Evolutionary conservation across 2,797 vertebrate species (phyloP).

Genomic region (Pseudomugil tenellus): DNA sequence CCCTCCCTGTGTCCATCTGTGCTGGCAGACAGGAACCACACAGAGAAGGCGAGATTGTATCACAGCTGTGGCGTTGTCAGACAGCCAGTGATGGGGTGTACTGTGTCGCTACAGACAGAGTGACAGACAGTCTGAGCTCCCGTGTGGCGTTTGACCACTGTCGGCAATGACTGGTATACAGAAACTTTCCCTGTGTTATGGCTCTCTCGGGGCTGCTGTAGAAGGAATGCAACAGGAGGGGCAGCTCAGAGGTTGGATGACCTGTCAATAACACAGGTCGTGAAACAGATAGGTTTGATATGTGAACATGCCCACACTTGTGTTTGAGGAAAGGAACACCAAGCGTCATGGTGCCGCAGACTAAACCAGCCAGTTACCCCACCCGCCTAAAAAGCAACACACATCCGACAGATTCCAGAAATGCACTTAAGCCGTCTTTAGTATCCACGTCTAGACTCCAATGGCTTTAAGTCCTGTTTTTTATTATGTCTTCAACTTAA

Average conservation of each 20-base stretch:
- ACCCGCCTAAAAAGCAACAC: slow-evolving; percentile 62
- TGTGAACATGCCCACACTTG: slow-evolving; percentile 78
- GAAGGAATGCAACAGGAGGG: slow-evolving; percentile 68
- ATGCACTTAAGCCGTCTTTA: slow-evolving; percentile 72
- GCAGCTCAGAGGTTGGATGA: slow-evolving; percentile 52
- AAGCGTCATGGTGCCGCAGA: slow-evolving; percentile 22
- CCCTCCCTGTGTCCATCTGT: slow-evolving; percentile 52
- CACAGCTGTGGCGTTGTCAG: slow-evolving; percentile 74
- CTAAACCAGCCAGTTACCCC: slow-evolving; percentile 40
- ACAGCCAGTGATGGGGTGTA: slow-evolving; percentile 53
- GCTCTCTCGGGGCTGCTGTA: slow-evolving; percentile 58
- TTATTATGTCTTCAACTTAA: slow-evolving; percentile 44
- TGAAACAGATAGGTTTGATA: slow-evolving; percentile 83
- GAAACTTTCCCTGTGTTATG: slow-evolving; percentile 47
- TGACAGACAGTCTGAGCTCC: slow-evolving; percentile 67
- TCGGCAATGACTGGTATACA: slow-evolving; percentile 50
- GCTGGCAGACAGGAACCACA: slow-evolving; percentile 58
- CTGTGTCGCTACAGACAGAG: slow-evolving; percentile 63
- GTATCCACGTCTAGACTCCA: slow-evolving; percentile 67
- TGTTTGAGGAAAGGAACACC: slow-evolving; percentile 61
- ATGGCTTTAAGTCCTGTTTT: slow-evolving; percentile 19
- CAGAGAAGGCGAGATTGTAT: slow-evolving; percentile 55
- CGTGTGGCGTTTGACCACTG: slow-evolving; percentile 57
- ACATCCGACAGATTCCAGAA: slow-evolving; percentile 70
- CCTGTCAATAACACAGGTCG: slow-evolving; percentile 78